phyloP scores from a whole-genome alignment of 2,797 vertebrate genomes.

The Varecia variegata region DNA sequence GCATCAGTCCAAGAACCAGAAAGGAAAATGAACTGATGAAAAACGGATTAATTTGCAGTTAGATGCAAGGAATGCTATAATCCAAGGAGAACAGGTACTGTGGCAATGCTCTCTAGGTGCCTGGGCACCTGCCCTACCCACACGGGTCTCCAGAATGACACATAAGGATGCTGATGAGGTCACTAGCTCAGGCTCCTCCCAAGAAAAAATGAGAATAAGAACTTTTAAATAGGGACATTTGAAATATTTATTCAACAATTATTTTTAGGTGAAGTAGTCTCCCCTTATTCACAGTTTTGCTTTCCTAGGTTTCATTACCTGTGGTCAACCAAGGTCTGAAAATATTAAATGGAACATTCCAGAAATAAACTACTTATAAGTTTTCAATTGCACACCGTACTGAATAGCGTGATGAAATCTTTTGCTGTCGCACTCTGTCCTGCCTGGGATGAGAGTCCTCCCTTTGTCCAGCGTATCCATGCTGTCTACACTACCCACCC shows the following conservation, averaged over 20 bases:
- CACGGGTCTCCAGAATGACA: not conserved
- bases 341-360: not conserved
- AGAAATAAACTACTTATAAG: not conserved
- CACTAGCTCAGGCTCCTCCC: not conserved
- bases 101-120: not conserved
- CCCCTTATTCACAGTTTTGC: not conserved
- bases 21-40: not conserved
- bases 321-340: not conserved
- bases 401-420: not conserved
- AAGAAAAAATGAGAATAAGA: not conserved
- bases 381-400: not conserved
- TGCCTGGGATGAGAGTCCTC: not conserved
- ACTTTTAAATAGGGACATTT: not conserved
- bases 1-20: not conserved
- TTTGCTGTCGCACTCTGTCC: not conserved
- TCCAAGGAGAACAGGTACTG: not conserved
- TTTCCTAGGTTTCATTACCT: not conserved
- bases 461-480: not conserved
- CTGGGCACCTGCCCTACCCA: not conserved
- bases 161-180: not conserved
- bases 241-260: conserved; percentile 23
- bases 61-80: not conserved
- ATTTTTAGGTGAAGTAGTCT: conserved; percentile 27
- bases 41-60: not conserved
- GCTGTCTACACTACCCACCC: not conserved